phyloP scores from a whole-genome alignment of 2,888 invertebrate species.

The Pyrrhosoma nymphula region DNA sequence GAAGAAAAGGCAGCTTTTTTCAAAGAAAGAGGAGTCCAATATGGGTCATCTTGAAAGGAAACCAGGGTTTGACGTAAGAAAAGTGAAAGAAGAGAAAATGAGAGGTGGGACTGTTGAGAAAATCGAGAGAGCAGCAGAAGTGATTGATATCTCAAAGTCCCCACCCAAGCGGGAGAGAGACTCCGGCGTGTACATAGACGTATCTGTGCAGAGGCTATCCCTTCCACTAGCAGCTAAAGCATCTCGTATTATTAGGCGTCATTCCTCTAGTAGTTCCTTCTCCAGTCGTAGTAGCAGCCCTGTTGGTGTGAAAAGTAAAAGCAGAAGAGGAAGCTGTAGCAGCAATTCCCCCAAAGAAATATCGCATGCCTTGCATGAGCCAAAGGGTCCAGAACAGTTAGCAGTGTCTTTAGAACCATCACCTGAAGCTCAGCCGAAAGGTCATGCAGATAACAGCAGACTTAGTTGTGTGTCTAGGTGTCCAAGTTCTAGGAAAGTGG shows the following conservation, averaged over 20 bases:
- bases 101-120: conserved; percentile 74
- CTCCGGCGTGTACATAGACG: not conserved
- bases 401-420: not conserved
- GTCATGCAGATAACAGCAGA: not conserved
- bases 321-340: not conserved
- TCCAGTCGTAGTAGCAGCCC: conserved; percentile 71
- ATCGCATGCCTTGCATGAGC: not conserved
- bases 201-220: not conserved
- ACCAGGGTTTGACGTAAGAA: conserved; percentile 74
- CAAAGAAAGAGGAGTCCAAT: conserved; percentile 78
- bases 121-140: conserved; percentile 64
- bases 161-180: not conserved
- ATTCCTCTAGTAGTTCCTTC: conserved; percentile 88
- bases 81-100: conserved; percentile 73
- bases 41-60: conserved; percentile 72
- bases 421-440: not conserved
- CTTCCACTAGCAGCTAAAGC: conserved; percentile 81
- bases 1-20: conserved; percentile 78
- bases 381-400: not conserved
- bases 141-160: conserved; percentile 18
- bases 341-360: not conserved
- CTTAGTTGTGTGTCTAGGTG: not conserved
- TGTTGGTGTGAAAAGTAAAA: not conserved
- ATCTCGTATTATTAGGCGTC: conserved; percentile 89
- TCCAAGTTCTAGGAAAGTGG: not conserved